Conservation (phyloP, 1,140 invertebrate genomes). For the Dreissena rostriformis region DNA sequence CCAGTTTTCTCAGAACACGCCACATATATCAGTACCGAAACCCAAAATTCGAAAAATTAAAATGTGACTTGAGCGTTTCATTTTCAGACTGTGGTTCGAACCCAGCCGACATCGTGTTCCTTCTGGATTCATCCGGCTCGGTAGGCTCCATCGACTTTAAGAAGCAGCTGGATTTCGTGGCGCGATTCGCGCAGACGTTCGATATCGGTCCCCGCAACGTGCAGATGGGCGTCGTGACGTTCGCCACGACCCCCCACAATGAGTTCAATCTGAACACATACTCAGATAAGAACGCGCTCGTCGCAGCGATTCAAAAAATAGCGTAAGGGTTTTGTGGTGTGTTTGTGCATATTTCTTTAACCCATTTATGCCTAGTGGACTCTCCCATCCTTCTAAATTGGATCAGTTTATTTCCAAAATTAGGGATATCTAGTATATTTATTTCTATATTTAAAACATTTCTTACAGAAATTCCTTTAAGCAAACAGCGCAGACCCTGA, state of each 20-base stretch:
- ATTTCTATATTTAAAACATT: too few species aligned
- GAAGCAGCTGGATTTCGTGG: constrained; percentile 67
- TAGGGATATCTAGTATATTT: too few species aligned
- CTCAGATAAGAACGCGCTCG: background rate
- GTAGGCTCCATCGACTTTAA: constrained; percentile 66
- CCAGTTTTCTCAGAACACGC: too few species aligned
- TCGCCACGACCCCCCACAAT: constrained; percentile 2
- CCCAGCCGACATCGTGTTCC: constrained; percentile 73
- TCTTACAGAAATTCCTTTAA: too few species aligned
- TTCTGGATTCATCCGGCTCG: constrained; percentile 69
- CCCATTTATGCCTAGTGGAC: too few species aligned
- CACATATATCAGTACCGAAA: too few species aligned
- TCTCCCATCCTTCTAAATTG: too few species aligned
- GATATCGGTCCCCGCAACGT: constrained; percentile 58
- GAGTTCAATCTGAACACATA: constrained; percentile 10
- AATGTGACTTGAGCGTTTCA: too few species aligned
- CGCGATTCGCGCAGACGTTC: constrained; percentile 62
- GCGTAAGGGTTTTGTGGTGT: background rate
- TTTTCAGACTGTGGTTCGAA: constrained; percentile 62
- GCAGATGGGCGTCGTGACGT: constrained; percentile 19
- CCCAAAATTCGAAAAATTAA: too few species aligned
- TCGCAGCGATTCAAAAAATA: constrained; percentile 17
- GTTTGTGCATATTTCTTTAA: constrained; percentile 3
- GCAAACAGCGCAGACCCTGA: too few species aligned
- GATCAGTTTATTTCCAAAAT: too few species aligned